These are phyloP conservation scores for Cyclargus thomasi DNA, from an alignment of 1,140 invertebrate species.

Conservation along the genomic window DNA sequence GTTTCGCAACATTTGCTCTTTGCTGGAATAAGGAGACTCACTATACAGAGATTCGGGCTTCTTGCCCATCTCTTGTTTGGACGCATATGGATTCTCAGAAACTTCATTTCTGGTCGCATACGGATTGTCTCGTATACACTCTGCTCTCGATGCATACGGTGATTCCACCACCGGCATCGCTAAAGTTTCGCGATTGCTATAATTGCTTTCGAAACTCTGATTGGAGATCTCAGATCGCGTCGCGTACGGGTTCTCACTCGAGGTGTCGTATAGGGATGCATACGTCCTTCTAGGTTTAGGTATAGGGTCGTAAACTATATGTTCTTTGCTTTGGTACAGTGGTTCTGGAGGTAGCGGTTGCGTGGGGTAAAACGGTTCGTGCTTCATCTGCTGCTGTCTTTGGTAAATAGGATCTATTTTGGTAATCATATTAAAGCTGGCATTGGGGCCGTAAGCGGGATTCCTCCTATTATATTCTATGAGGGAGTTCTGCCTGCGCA, in stretches of 20 bases:
- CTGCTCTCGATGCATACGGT: slow-evolving; percentile 49
- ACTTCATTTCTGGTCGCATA: slow-evolving; percentile 50
- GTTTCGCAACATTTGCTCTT: slow-evolving; percentile 67
- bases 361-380: slow-evolving; percentile 69
- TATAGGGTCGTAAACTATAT: slow-evolving; percentile 67
- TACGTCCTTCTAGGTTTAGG: slow-evolving; percentile 72
- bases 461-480: slow-evolving; percentile 72
- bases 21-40: slow-evolving; percentile 68
- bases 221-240: slow-evolving; percentile 61
- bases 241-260: slow-evolving; percentile 62
- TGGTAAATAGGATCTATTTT: slow-evolving; percentile 75
- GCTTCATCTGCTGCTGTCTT: slow-evolving; percentile 69
- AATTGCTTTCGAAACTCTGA: slow-evolving; percentile 60
- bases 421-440: slow-evolving; percentile 74
- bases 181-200: slow-evolving; percentile 55
- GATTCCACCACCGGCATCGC: slow-evolving; percentile 57
- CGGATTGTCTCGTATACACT: slow-evolving; percentile 50
- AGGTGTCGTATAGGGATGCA: slow-evolving; percentile 61
- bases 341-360: slow-evolving; percentile 71
- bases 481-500: slow-evolving; percentile 73
- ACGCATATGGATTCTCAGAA: slow-evolving; percentile 55
- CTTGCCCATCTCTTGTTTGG: slow-evolving; percentile 54
- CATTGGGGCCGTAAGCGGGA: slow-evolving; percentile 52
- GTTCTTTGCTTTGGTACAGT: slow-evolving; percentile 69
- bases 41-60: slow-evolving; percentile 51